Evolutionary conservation across 1,140 invertebrate genomes (phyloP), one percentile per base, ranked within the genome.

Genomic region (Magallana angulata): DNA sequence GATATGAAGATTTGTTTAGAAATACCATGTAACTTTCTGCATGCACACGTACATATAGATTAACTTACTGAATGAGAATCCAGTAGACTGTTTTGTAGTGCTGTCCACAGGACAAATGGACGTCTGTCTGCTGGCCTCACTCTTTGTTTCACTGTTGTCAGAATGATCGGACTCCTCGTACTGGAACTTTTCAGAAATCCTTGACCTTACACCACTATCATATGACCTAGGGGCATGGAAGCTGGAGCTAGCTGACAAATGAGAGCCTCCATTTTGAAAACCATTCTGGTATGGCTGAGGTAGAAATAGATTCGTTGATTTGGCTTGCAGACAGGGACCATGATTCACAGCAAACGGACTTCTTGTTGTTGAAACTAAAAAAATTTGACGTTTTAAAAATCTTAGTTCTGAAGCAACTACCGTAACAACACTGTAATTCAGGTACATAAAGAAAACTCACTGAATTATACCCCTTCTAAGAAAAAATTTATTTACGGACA

Each of bases 41-140:
- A 48, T 48, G 36, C 36, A 48, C 36, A 48, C 5, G 36, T 48
- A 48, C 36, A 48, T 48, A 5, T 5, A 48, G 36, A 48, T 48
- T 48, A 48, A 48, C 48, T 82, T 57, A 58, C 57, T 57, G 6
- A 58, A 9, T 11, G 48, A 82, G 9, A 57, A 57, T 12, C 48
- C 81, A 24, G 14, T 8, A 18, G 48, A 16, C 48, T 82, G 85
- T 24, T 76, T 57, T 80, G 85, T 86, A 1, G 85, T 86, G 71
- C 85, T 86, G 57, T 86, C 85, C 68, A 86, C 85, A 14, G 68
- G 57, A 86, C 85, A 86, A 7, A 80, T 9, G 1, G 85, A 86
- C 24, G 85, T 57, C 18, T 82, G 48, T 7, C 57, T 14, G 48
- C 48, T 57, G 14, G 12, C 14, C 4, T 82, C 48, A 82, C 81